phyloP scores from a whole-genome alignment of 2,888 invertebrate species.

The Phanerotoma sp. region DNA sequence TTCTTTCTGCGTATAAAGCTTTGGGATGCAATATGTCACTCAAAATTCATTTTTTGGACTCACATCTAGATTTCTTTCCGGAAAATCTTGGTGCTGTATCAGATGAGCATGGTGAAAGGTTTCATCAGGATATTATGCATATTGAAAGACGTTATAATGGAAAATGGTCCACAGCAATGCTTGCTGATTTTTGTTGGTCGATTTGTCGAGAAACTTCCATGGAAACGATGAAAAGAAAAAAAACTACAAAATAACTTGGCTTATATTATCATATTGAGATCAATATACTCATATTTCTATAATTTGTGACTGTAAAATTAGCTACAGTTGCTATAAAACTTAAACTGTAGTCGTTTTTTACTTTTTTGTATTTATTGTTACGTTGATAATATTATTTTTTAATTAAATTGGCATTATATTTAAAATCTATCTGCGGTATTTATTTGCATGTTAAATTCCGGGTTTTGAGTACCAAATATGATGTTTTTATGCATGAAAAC shows the following conservation, averaged over 20 bases:
- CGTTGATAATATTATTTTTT: too few species aligned
- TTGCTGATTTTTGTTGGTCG: conserved; percentile 25
- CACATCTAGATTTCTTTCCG: conserved; percentile 38
- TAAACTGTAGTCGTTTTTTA: too few species aligned
- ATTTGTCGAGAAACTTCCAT: conserved; percentile 11
- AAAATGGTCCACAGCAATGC: conserved; percentile 15
- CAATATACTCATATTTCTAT: too few species aligned
- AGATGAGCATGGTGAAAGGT: conserved; percentile 43
- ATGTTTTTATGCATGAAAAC: too few species aligned
- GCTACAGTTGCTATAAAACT: too few species aligned
- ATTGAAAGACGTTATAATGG: conserved; percentile 39
- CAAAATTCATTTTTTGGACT: conserved; percentile 41
- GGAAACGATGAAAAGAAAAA: conserved; percentile 9
- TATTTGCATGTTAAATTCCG: too few species aligned
- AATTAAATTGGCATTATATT: too few species aligned
- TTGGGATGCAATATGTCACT: conserved; percentile 36
- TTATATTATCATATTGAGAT: too few species aligned
- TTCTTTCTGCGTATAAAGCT: conserved; percentile 27
- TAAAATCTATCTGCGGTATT: too few species aligned
- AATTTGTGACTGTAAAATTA: too few species aligned
- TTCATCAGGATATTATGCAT: conserved; percentile 39
- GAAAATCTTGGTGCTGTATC: conserved; percentile 36
- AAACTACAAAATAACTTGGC: conserved; percentile 4
- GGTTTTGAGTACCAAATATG: too few species aligned
- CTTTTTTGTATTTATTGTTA: too few species aligned